Evolutionary conservation across 2,113 vertebrate species (phyloP), one percentile per base, ranked within the genome.

Genomic region (Scatophagus argus): DNA sequence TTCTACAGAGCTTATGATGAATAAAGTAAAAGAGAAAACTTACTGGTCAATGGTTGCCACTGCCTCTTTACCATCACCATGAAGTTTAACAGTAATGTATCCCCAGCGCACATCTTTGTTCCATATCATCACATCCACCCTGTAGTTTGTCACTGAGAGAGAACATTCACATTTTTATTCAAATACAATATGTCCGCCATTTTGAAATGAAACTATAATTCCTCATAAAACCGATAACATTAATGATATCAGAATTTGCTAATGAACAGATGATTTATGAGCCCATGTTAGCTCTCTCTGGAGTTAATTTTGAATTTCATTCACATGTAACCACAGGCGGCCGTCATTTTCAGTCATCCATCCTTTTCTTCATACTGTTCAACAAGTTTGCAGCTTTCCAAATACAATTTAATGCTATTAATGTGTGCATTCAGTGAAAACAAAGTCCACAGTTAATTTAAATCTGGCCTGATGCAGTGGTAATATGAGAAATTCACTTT

Each of bases 51-150:
- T 90, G 9, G 43, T 87, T 32, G 93, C 91, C 67, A 87, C 75
- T 8, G 94, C 88, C 66, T 91, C 85, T 52, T 87, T 75, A 29
- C 86, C 91, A 41, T 86, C 69, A n/a, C 94, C 88, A 59, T 61
- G 90, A 8, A 99, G 78, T 74, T 91, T 93, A 61, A 98, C 67
- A 14, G 94, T 97, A 14, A 99, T 84, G 72, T 93, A 95, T 8
- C 96, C 97, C 93, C 93, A 96, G 32, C 83, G 95, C 39, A 79
- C 46, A 0, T 92, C 86, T 68, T 91, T 91, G 81, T 97, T 99
- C 97, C 97, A 98, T 0, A 94, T 93, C 70, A 94, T 65, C 71
- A 99, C 93, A 8, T 99, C 96, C 91, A 98, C 74, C 68, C 84
- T 93, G 84, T 98, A 99, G 85, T 91, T 89, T 77, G 95, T 95